These are phyloP conservation scores for Lithophane ornitopus DNA, from an alignment of 2,888 invertebrate species.

Conservation along the genomic window DNA sequence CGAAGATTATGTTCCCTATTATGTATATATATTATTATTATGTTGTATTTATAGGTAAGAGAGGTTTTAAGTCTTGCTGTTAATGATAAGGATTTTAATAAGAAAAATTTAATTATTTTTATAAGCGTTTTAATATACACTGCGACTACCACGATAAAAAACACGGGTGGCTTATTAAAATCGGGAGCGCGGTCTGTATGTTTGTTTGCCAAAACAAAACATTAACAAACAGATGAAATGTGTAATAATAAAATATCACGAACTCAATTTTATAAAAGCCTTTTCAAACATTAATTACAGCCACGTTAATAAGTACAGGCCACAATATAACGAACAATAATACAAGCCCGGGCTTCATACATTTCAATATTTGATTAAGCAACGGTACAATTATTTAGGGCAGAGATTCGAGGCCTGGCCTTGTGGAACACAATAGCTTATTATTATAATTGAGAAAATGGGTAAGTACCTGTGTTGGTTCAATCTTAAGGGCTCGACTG, in stretches of 20 bases:
- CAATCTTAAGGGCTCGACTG: background rate
- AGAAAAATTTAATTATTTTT: background rate
- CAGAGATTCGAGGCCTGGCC: background rate
- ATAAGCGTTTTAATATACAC: slow-evolving; percentile 6
- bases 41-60: no score
- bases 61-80: background rate
- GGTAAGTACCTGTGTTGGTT: background rate
- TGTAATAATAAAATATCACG: slow-evolving; percentile 59
- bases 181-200: slow-evolving; percentile 7
- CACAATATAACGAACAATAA: slow-evolving; percentile 11
- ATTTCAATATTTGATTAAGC: slow-evolving; percentile 40
- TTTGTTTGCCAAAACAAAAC: slow-evolving; percentile 40
- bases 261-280: slow-evolving; percentile 46
- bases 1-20: no score
- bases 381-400: slow-evolving; percentile 10
- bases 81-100: background rate
- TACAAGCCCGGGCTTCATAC: slow-evolving; percentile 4
- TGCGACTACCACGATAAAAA: slow-evolving; percentile 12
- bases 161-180: slow-evolving; percentile 25
- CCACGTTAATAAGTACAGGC: slow-evolving; percentile 34
- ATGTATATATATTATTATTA: no score
- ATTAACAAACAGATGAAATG: slow-evolving; percentile 45
- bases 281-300: slow-evolving; percentile 51
- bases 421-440: background rate
- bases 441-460: slow-evolving; percentile 36